Percentiles rank a stretch among this genome's conserved stretches.
These are phyloP conservation scores for Ochotona princeps DNA, from an alignment of 2,113 vertebrate species.

Conservation along the genomic window DNA sequence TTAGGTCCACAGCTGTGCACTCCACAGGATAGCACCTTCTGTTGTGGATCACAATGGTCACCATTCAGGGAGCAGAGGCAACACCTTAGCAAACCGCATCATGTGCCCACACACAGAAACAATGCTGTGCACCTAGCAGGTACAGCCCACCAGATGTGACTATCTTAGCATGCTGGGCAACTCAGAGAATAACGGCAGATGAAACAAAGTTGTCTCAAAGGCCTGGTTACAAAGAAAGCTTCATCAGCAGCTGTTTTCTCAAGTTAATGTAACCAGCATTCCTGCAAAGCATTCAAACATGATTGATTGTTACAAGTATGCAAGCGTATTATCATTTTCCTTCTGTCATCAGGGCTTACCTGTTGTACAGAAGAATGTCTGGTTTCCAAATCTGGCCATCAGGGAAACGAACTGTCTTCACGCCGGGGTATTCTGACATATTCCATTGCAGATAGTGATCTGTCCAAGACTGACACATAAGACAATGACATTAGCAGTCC, in stretches of 20 bases:
- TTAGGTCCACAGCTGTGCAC: not conserved
- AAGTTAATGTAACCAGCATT: no score
- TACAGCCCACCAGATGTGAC: not conserved
- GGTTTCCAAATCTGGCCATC: constrained; percentile 96
- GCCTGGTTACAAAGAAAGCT: not conserved
- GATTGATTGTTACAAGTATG: not conserved
- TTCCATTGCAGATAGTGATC: constrained; percentile 96
- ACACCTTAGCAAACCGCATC: not conserved
- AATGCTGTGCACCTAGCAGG: not conserved
- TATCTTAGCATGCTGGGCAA: fast-evolving
- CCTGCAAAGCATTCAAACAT: not conserved
- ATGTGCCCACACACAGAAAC: not conserved
- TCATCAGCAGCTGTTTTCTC: not conserved
- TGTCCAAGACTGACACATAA: constrained; percentile 90
- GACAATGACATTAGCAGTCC: constrained; percentile 53
- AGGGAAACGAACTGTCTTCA: constrained; percentile 93
- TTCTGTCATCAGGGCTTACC: constrained; percentile 83
- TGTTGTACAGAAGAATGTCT: constrained; percentile 98
- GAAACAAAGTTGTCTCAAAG: not conserved
- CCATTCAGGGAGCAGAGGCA: not conserved
- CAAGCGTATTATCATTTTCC: not conserved
- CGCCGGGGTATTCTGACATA: constrained; percentile 91
- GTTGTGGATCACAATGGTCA: not conserved
- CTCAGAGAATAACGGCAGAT: not conserved
- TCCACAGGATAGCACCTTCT: not conserved